These are phyloP conservation scores for Bicyclus anynana DNA, from an alignment of 1,140 invertebrate species.

Conservation along the genomic window DNA sequence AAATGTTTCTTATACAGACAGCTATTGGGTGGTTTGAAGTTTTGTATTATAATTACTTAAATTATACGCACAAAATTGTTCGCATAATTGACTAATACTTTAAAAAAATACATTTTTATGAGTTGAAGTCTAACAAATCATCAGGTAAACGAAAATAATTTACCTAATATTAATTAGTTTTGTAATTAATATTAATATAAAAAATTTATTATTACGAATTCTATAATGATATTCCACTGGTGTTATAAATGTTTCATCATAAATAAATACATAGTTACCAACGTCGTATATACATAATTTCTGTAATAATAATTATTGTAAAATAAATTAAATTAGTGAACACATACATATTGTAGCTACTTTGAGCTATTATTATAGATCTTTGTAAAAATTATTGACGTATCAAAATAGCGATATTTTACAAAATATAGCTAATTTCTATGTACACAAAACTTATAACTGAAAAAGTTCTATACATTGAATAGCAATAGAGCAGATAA, in stretches of 20 bases:
- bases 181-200: constrained; percentile 13
- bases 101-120: too few relatives aligned
- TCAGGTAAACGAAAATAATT: neutral
- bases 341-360: neutral
- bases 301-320: constrained; percentile 10
- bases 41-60: too few relatives aligned
- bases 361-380: constrained; percentile 8
- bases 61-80: too few relatives aligned
- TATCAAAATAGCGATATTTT: too few relatives aligned
- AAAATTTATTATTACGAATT: constrained; percentile 13
- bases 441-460: neutral
- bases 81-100: too few relatives aligned
- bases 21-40: too few relatives aligned
- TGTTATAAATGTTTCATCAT: constrained; percentile 8
- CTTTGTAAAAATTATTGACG: neutral
- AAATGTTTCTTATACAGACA: too few relatives aligned
- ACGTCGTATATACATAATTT: constrained; percentile 12
- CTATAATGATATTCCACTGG: constrained; percentile 14
- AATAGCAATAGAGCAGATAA: too few relatives aligned
- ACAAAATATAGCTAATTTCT: neutral
- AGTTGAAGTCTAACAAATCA: constrained; percentile 1
- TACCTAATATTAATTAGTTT: neutral
- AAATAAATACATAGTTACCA: constrained; percentile 21
- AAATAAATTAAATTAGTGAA: constrained; percentile 4
- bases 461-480: too few relatives aligned